Evolutionary conservation across 23 tunicate genomes (phyloP), one percentile per base, ranked within the genome.

Genomic region (Botrylloides violaceus): DNA sequence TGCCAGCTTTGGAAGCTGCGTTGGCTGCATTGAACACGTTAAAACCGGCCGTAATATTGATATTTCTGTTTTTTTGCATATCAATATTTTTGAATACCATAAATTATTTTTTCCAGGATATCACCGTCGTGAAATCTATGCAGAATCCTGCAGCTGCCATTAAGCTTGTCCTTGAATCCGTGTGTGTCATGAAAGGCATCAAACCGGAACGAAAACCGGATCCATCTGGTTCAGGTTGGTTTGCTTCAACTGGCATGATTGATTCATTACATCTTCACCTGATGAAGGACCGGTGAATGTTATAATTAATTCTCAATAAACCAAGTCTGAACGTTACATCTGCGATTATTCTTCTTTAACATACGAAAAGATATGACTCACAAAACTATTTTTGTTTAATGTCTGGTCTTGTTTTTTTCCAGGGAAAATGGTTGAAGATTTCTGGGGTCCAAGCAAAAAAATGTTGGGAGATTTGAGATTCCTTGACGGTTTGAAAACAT

Each of bases 401-500:
- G n/a, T n/a, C n/a, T n/a, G n/a, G n/a, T n/a, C n/a, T n/a, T n/a
- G n/a, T n/a, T n/a, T n/a, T n/a, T n/a, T 43, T 43, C 21, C 53
- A 80, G 98, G 98, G 57, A 92, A 92, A 77, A 92, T 92, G 98
- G 59, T 92, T 58, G 98, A 84, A 48, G 98, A 92, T 71, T 92
- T 65, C 77, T 92, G 98, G 98, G 98, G 98, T 32, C 92, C 98
- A 21, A 79, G 86, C 61, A 84, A 92, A 50, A 92, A 92, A 68
- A 92, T 92, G 98, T 36, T 92, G 77, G 68, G 70, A 55, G 98
- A 92, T 71, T 34, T 92, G 83, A 92, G 80, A 50, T 92, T 92
- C 53, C 83, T 92, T 28, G 98, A 92, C 79, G 72, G 91, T 23
- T 70, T 92, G 32, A 79, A 79, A 30, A 77, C 77, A 19, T 92